Conservation (phyloP, 1,140 invertebrate species). For the Heliconius congener region DNA sequence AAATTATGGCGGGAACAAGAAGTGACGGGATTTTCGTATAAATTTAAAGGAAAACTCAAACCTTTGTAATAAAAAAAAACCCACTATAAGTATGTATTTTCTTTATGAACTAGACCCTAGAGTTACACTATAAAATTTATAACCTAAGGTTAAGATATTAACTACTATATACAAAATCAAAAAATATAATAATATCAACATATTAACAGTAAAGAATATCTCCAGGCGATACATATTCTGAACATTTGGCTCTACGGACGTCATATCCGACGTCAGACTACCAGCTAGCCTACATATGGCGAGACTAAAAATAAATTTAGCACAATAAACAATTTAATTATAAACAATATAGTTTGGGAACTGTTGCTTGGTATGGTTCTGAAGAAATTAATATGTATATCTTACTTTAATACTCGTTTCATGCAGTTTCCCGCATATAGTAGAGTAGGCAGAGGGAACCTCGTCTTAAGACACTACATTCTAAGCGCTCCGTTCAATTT, state of each 20-base stretch:
- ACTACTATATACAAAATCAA: no score
- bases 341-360: slow-evolving; percentile 6
- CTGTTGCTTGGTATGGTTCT: not conserved
- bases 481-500: not conserved
- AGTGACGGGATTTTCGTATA: no score
- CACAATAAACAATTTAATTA: not conserved
- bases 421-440: no score
- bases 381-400: not conserved
- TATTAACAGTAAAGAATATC: not conserved
- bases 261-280: not conserved
- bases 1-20: no score
- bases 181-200: not conserved
- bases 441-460: not conserved
- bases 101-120: no score
- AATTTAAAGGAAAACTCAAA: no score
- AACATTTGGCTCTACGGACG: not conserved
- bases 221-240: not conserved
- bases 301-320: not conserved
- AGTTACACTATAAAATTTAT: no score
- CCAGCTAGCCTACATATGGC: not conserved
- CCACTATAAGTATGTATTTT: no score
- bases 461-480: not conserved
- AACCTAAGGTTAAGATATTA: no score
- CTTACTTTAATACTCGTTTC: no score
- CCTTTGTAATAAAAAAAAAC: no score